Evolutionary conservation across 2,797 vertebrate species (phyloP).

Genomic region (Acipenser oxyrinchus): DNA sequence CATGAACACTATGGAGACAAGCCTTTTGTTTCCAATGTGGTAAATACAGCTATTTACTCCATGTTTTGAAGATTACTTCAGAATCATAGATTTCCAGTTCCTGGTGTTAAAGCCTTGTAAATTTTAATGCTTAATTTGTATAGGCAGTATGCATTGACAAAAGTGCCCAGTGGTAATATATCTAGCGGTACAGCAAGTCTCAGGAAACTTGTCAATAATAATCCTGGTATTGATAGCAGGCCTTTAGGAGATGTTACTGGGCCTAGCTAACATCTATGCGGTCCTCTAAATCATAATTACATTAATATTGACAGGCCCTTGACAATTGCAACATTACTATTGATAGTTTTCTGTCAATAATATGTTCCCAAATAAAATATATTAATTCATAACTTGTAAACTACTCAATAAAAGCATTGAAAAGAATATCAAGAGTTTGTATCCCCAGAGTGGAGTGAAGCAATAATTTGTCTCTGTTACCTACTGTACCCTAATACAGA

Average conservation of each 20-base stretch:
- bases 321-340: slow-evolving; percentile 97
- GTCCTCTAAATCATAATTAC: slow-evolving; percentile 93
- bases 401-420: slow-evolving; percentile 76
- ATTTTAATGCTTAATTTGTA: slow-evolving; percentile 91
- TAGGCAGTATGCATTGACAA: slow-evolving; percentile 84
- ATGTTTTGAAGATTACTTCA: slow-evolving; percentile 69
- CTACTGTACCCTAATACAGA: not conserved
- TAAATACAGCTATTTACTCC: slow-evolving; percentile 59
- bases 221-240: slow-evolving; percentile 93
- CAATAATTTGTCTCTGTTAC: slow-evolving; percentile 31
- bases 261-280: slow-evolving; percentile 87
- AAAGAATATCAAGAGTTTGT: slow-evolving; percentile 62
- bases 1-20: slow-evolving; percentile 28
- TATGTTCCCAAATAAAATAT: slow-evolving; percentile 95
- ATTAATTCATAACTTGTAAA: slow-evolving; percentile 94
- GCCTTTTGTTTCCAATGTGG: slow-evolving; percentile 37
- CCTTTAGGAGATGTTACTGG: slow-evolving; percentile 89
- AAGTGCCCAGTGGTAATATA: slow-evolving; percentile 87
- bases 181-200: slow-evolving; percentile 80
- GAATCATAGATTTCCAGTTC: slow-evolving; percentile 74
- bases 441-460: slow-evolving; percentile 48
- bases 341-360: slow-evolving; percentile 98
- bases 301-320: slow-evolving; percentile 92
- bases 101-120: slow-evolving; percentile 74
- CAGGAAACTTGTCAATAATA: slow-evolving; percentile 90